phyloP scores from a whole-genome alignment of 1,140 invertebrate genomes.

The Hylaeus volcanicus region DNA sequence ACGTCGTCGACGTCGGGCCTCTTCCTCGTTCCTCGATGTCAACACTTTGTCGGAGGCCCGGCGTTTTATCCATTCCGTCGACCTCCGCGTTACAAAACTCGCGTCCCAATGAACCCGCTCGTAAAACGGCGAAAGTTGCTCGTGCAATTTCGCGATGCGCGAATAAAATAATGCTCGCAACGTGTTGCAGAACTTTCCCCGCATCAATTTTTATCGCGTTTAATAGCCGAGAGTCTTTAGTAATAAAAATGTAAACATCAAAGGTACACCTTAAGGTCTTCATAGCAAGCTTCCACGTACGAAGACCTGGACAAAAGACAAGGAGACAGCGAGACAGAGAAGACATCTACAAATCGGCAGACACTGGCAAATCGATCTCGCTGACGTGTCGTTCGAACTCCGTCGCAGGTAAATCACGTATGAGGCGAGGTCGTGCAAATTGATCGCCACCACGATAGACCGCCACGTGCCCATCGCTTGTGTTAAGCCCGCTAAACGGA shows the following conservation, averaged over 20 bases:
- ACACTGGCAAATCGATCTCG: not conserved
- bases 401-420: conserved; percentile 36
- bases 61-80: conserved; percentile 14
- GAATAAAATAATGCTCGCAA: too few relatives aligned
- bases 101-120: not conserved
- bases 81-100: conserved; percentile 20
- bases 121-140: conserved; percentile 27
- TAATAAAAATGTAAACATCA: too few relatives aligned
- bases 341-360: conserved; percentile 12
- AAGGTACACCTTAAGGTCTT: too few relatives aligned
- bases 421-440: conserved; percentile 33
- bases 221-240: too few relatives aligned
- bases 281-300: too few relatives aligned
- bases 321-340: not conserved
- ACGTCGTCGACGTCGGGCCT: conserved; percentile 6
- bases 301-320: too few relatives aligned
- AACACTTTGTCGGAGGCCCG: conserved; percentile 16
- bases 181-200: too few relatives aligned
- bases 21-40: conserved; percentile 9
- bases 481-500: conserved; percentile 23
- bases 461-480: conserved; percentile 27
- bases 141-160: not conserved
- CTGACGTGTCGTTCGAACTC: not conserved
- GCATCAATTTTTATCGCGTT: too few relatives aligned
- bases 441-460: conserved; percentile 26